Conservation (phyloP, 2,113 vertebrate species). For the Bostrychus sinensis region DNA sequence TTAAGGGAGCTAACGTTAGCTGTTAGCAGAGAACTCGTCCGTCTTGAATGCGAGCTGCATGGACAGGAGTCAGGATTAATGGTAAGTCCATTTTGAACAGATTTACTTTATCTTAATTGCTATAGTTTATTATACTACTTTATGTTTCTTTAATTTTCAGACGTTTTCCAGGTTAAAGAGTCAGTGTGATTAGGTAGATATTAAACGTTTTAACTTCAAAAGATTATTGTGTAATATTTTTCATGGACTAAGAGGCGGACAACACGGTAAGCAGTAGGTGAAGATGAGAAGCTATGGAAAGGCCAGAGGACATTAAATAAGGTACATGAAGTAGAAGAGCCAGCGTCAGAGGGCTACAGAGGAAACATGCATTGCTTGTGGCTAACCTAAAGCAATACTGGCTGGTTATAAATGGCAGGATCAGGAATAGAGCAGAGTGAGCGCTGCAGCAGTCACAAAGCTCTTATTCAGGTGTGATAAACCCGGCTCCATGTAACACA, state of each 20-base stretch:
- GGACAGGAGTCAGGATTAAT: too few species aligned
- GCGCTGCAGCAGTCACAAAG: slow-evolving; percentile 57
- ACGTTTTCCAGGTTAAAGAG: too few species aligned
- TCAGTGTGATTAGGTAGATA: too few species aligned
- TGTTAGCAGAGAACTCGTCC: too few species aligned
- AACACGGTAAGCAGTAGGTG: slow-evolving; percentile 3
- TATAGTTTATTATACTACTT: too few species aligned
- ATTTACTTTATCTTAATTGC: too few species aligned
- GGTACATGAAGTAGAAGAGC: slow-evolving; percentile 29
- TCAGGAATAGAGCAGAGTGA: slow-evolving; percentile 53
- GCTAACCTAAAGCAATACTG: slow-evolving; percentile 65
- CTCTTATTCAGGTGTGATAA: slow-evolving; percentile 58
- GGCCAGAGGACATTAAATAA: slow-evolving; percentile 17
- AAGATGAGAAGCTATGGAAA: slow-evolving; percentile 29
- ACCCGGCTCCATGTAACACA: slow-evolving; percentile 45
- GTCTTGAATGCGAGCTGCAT: too few species aligned
- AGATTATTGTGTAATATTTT: too few species aligned
- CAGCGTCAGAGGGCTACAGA: slow-evolving; percentile 35
- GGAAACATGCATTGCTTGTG: slow-evolving; percentile 57
- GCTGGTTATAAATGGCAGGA: slow-evolving; percentile 65
- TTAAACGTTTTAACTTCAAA: too few species aligned
- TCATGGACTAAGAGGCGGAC: slow-evolving; percentile 24
- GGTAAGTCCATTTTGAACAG: too few species aligned
- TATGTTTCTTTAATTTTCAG: too few species aligned
- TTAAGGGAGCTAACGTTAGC: too few species aligned